These are phyloP conservation scores for Macaria notata DNA, from an alignment of 2,888 invertebrate genomes.

Conservation along the genomic window DNA sequence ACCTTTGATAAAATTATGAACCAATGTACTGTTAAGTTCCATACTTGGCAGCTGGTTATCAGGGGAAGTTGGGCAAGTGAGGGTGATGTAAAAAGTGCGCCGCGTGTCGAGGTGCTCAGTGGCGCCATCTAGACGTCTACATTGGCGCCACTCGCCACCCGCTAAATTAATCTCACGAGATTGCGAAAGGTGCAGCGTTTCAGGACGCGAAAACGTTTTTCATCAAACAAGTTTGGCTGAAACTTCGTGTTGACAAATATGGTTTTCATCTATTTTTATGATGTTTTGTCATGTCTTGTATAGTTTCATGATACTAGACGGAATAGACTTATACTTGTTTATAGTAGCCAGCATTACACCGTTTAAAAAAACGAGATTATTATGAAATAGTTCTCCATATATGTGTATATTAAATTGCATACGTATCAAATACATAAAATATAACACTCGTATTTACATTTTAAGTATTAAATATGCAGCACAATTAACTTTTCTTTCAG, in stretches of 20 bases:
- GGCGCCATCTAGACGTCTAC: slow-evolving; percentile 80
- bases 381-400: too few species aligned
- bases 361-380: too few species aligned
- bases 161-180: slow-evolving; percentile 68
- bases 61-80: slow-evolving; percentile 54
- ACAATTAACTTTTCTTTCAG: neutral
- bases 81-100: slow-evolving; percentile 54
- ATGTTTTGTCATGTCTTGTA: neutral
- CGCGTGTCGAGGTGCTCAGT: slow-evolving; percentile 61
- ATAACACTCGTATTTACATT: too few species aligned
- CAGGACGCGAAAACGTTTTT: slow-evolving; percentile 41
- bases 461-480: too few species aligned
- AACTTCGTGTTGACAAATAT: slow-evolving; percentile 2
- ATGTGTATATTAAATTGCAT: too few species aligned
- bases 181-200: slow-evolving; percentile 41
- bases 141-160: slow-evolving; percentile 63
- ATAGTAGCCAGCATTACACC: too few species aligned
- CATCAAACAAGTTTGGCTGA: slow-evolving; percentile 30
- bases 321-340: too few species aligned
- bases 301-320: too few species aligned
- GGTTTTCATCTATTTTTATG: neutral
- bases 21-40: slow-evolving; percentile 5
- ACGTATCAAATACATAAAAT: too few species aligned
- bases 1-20: neutral
- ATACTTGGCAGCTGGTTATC: slow-evolving; percentile 41